Conservation (phyloP, 2,797 vertebrate species). For the Helarctos malayanus region DNA sequence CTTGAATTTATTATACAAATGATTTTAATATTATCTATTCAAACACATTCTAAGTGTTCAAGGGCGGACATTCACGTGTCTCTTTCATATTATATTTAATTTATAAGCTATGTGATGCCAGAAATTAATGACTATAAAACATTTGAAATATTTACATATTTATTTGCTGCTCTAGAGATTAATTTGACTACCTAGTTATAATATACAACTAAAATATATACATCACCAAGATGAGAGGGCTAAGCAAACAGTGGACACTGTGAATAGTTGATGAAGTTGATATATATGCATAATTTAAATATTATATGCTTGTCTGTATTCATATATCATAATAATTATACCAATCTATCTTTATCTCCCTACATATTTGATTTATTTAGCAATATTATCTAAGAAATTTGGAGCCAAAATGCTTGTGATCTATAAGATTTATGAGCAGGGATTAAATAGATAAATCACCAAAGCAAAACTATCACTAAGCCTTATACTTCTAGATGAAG, state of each 20-base stretch:
- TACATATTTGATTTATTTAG: conserved; percentile 81
- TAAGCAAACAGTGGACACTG: conserved; percentile 52
- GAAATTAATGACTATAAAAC: conserved; percentile 59
- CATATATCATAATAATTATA: conserved; percentile 77
- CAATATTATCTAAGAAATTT: conserved; percentile 80
- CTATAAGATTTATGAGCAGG: conserved; percentile 77
- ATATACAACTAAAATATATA: conserved; percentile 56
- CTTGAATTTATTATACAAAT: not conserved
- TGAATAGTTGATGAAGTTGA: conserved; percentile 66
- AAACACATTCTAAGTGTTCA: not conserved
- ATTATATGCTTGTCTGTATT: conserved; percentile 74
- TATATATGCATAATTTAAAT: conserved; percentile 76
- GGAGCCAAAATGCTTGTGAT: conserved; percentile 68
- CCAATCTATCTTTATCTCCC: conserved; percentile 71
- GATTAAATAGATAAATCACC: conserved; percentile 81
- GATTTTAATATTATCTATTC: not conserved
- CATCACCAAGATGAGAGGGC: conserved; percentile 52
- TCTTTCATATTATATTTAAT: conserved; percentile 54
- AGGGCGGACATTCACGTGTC: not conserved
- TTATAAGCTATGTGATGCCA: not conserved
- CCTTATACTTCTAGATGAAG: conserved; percentile 26
- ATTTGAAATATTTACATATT: conserved; percentile 47
- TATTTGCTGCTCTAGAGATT: conserved; percentile 41
- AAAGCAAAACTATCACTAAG: conserved; percentile 51
- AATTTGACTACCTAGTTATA: not conserved